These are phyloP conservation scores for Sericinus montela DNA, from an alignment of 2,888 invertebrate genomes.

Conservation along the genomic window DNA sequence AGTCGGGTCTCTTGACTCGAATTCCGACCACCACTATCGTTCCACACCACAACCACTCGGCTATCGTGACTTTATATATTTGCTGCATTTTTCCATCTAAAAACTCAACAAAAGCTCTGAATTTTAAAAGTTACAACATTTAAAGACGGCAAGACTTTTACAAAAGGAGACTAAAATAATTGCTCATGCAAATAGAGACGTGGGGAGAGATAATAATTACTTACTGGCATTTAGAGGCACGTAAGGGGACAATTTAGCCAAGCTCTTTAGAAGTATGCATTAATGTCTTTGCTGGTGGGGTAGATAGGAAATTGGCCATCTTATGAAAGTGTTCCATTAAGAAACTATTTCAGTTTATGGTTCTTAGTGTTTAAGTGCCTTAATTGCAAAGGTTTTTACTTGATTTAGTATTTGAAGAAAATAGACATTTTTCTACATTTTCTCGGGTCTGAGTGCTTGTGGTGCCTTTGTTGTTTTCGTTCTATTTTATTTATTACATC, in stretches of 20 bases:
- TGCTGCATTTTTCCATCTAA: not conserved
- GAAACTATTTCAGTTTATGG: conserved; percentile 12
- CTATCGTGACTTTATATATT: too few species aligned
- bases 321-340: conserved; percentile 9
- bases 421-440: too few species aligned
- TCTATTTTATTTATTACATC: too few species aligned
- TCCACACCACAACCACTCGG: too few species aligned
- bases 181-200: conserved; percentile 27
- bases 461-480: too few species aligned
- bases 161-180: conserved; percentile 27
- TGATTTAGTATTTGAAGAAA: too few species aligned
- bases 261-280: conserved; percentile 22
- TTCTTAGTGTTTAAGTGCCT: not conserved
- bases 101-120: conserved; percentile 1
- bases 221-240: conserved; percentile 14
- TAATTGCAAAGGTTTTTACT: not conserved
- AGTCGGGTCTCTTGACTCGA: too few species aligned
- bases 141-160: conserved; percentile 5
- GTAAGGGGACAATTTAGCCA: conserved; percentile 18
- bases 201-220: conserved; percentile 16
- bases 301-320: conserved; percentile 15
- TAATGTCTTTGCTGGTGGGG: conserved; percentile 7
- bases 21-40: too few species aligned
- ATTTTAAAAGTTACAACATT: conserved; percentile 12
- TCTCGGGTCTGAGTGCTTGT: too few species aligned